Evolutionary conservation across 2,797 vertebrate species (phyloP).

Genomic region (Acanthopagrus latus): DNA sequence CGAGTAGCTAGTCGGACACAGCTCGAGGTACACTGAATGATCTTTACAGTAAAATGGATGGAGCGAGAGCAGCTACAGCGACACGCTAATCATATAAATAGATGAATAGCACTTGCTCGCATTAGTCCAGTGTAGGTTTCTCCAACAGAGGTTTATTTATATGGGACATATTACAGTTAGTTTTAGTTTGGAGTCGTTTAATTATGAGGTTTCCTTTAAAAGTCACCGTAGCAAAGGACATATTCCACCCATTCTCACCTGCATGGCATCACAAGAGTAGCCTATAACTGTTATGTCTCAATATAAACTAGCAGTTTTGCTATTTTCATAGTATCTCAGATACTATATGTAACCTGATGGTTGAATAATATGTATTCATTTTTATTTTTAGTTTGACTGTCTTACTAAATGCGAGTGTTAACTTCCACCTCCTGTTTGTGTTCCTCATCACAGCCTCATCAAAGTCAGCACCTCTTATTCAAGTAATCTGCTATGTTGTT

Average conservation of each 20-base stretch:
- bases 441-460: not conserved
- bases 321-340: too few relatives aligned
- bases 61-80: not conserved
- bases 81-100: not conserved
- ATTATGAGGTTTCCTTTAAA: not conserved
- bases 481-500: not conserved
- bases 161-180: slow-evolving; percentile 10
- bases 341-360: too few relatives aligned
- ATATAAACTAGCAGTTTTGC: not conserved
- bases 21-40: not conserved
- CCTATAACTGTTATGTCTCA: too few relatives aligned
- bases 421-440: not conserved
- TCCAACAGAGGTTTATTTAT: slow-evolving; percentile 18
- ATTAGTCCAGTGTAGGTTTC: not conserved
- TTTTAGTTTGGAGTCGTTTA: not conserved
- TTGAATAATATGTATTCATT: not conserved
- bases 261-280: not conserved
- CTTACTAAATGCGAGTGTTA: not conserved
- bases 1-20: not conserved
- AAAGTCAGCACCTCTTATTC: not conserved
- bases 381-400: not conserved
- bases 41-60: not conserved
- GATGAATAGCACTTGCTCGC: not conserved
- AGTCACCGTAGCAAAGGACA: too few relatives aligned
- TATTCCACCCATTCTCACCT: not conserved